Conservation (phyloP, 2,797 vertebrate genomes). For the Leptoclinus maculatus region DNA sequence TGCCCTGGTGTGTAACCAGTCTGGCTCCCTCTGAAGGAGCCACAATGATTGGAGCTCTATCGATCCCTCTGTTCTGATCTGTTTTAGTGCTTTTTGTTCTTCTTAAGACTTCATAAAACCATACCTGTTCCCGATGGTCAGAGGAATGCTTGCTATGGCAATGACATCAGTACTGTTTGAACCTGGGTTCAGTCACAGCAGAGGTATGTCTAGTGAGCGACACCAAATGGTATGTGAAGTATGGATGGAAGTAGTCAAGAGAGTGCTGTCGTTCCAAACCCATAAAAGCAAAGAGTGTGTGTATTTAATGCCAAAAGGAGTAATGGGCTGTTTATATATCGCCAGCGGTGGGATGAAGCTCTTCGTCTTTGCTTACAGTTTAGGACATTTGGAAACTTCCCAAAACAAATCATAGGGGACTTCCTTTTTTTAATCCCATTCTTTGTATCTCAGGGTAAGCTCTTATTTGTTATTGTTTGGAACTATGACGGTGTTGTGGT, state of each 20-base stretch:
- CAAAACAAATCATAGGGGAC: conserved; percentile 22
- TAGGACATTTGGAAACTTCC: conserved; percentile 17
- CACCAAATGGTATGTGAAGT: conserved; percentile 53
- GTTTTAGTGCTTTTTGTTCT: neutral
- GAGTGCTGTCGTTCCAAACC: conserved; percentile 31
- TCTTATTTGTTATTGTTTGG: conserved; percentile 7
- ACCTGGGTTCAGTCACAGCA: conserved; percentile 56
- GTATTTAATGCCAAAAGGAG: conserved; percentile 7
- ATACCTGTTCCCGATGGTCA: neutral
- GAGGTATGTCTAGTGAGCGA: conserved; percentile 58
- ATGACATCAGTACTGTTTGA: conserved; percentile 49
- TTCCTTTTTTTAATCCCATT: conserved; percentile 13
- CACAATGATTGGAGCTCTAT: neutral
- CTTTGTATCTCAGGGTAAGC: neutral
- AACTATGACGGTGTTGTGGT: neutral
- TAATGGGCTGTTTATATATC: conserved; percentile 21
- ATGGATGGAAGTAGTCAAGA: conserved; percentile 40
- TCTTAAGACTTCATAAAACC: neutral
- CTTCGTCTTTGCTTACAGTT: neutral
- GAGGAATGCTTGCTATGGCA: conserved; percentile 53
- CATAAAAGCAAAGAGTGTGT: conserved; percentile 33
- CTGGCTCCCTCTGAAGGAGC: neutral
- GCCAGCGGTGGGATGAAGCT: neutral
- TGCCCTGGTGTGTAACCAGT: neutral
- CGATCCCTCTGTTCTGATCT: neutral